A percentile compares a stretch with the other conserved stretches of the same genome.
Evolutionary conservation across 1,140 invertebrate species (phyloP).

Genomic region (Cydia amplana): DNA sequence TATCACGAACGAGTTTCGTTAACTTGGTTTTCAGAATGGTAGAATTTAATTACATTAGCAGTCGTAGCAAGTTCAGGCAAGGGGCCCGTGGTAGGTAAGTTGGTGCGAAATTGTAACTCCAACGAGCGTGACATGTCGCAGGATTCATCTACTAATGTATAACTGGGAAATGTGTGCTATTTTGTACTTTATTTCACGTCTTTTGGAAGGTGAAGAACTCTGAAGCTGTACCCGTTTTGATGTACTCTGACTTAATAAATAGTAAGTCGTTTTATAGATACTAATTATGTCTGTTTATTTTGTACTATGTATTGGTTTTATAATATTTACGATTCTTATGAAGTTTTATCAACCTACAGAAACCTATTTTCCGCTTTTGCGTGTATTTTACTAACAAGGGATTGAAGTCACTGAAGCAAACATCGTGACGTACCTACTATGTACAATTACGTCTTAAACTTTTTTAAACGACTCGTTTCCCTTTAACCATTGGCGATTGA

Average conservation of each 20-base stretch:
- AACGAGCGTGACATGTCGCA: slow-evolving; percentile 8
- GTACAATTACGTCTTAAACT: neutral
- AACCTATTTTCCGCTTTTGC: neutral
- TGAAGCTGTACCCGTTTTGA: neutral
- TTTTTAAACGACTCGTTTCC: neutral
- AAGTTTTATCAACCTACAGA: neutral
- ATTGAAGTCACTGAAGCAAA: neutral
- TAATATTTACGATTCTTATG: neutral
- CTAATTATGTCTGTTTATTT: neutral
- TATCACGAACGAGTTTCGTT: slow-evolving; percentile 26
- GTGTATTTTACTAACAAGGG: neutral
- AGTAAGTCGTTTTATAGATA: no score
- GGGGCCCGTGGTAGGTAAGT: slow-evolving; percentile 1
- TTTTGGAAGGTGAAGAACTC: neutral
- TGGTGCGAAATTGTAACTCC: slow-evolving; percentile 22
- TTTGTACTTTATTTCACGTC: neutral
- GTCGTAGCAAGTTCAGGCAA: slow-evolving; percentile 15
- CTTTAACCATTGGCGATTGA: slow-evolving; percentile 15
- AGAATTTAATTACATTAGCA: slow-evolving; percentile 44
- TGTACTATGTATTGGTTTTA: neutral
- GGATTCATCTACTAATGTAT: slow-evolving; percentile 30
- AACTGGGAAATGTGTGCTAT: slow-evolving; percentile 5
- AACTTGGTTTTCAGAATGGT: slow-evolving; percentile 41
- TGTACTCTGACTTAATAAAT: neutral
- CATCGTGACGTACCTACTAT: neutral